A percentile compares a stretch with the other conserved stretches of the same genome.
phyloP scores from a whole-genome alignment of 2,113 vertebrate species.

The Tiliqua scincoides region DNA sequence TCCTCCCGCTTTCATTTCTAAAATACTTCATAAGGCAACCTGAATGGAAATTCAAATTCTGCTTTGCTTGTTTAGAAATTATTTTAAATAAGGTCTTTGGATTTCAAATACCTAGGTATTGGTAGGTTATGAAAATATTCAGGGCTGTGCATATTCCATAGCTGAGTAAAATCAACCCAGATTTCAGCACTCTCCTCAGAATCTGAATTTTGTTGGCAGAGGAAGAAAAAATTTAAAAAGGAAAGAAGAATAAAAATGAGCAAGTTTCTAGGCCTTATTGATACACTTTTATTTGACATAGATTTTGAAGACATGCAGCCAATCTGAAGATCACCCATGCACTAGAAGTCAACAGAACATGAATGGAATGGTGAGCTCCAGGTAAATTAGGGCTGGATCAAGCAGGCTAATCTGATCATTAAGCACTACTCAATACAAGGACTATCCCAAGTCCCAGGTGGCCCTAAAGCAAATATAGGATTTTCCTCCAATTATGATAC shows the following conservation, averaged over 20 bases:
- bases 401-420: too few species aligned
- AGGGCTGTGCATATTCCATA: not conserved
- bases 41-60: not conserved
- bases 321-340: too few species aligned
- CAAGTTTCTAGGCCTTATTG: not conserved
- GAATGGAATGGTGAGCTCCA: too few species aligned
- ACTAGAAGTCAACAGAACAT: too few species aligned
- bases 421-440: too few species aligned
- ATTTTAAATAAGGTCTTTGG: not conserved
- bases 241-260: not conserved
- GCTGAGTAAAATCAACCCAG: not conserved
- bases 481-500: too few species aligned
- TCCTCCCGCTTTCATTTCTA: slow-evolving; percentile 1
- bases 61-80: not conserved
- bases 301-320: not conserved
- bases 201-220: not conserved
- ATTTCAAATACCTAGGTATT: not conserved
- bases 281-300: too few species aligned
- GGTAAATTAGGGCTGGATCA: too few species aligned
- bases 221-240: not conserved
- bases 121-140: not conserved
- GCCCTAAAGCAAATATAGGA: too few species aligned
- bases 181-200: not conserved
- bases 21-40: not conserved
- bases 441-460: too few species aligned